phyloP scores from a whole-genome alignment of 2,113 vertebrate genomes.

The Cisticola juncidis region DNA sequence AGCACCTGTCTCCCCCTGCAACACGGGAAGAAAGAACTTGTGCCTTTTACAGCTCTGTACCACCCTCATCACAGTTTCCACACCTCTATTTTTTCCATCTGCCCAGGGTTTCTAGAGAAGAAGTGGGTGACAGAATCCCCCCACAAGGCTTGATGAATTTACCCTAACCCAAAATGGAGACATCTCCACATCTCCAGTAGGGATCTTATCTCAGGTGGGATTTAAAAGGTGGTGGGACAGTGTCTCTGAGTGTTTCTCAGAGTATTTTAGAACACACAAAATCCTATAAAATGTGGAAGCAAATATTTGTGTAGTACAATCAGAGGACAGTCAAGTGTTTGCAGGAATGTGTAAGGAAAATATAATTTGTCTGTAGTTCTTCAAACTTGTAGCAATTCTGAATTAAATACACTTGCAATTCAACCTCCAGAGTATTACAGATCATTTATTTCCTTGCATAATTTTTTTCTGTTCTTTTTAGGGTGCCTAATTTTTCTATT shows the following conservation, averaged over 20 bases:
- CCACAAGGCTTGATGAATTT: neutral
- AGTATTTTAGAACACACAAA: neutral
- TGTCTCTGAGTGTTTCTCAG: neutral
- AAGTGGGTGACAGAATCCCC: neutral
- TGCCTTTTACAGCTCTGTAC: neutral
- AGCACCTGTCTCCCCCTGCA: neutral
- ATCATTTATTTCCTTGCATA: neutral
- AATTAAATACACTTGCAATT: neutral
- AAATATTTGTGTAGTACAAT: neutral
- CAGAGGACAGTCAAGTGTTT: neutral
- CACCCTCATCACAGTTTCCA: too few relatives aligned
- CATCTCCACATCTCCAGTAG: neutral
- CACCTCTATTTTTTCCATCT: neutral
- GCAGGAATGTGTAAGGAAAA: neutral
- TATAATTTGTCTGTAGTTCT: neutral
- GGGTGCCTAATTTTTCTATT: neutral
- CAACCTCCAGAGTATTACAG: neutral
- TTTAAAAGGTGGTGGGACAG: neutral
- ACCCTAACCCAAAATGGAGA: neutral
- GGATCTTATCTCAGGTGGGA: neutral
- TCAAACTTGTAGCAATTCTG: neutral
- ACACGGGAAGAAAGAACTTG: neutral
- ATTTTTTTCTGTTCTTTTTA: neutral
- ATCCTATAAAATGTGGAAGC: neutral
- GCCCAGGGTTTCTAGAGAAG: fast-evolving